These are phyloP conservation scores for Anhinga rufa DNA, from an alignment of 2,113 vertebrate genomes.

Conservation along the genomic window DNA sequence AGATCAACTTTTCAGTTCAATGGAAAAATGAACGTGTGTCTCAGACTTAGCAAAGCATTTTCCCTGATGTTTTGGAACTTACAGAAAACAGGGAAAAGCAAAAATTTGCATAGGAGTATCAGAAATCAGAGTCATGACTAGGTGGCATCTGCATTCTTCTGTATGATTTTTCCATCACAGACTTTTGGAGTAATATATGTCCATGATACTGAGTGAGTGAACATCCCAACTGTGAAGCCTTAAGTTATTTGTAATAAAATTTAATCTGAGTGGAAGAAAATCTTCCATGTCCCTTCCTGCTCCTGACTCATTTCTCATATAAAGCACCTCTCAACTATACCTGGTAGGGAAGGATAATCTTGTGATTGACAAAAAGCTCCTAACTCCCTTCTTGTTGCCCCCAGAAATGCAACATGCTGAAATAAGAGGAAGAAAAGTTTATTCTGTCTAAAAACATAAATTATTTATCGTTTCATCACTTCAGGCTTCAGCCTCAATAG, in stretches of 20 bases:
- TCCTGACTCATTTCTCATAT: neutral
- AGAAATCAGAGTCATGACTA: neutral
- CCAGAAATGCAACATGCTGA: neutral
- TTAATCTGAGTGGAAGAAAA: neutral
- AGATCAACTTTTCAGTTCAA: neutral
- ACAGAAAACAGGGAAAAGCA: neutral
- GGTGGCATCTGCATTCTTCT: neutral
- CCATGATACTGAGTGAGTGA: neutral
- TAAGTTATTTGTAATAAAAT: neutral
- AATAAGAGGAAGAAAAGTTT: neutral
- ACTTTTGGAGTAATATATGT: neutral
- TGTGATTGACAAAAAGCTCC: neutral
- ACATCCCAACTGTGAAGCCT: neutral
- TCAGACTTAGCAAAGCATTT: neutral
- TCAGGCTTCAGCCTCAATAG: neutral
- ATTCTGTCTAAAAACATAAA: neutral
- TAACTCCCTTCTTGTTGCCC: neutral
- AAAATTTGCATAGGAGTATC: neutral
- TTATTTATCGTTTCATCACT: neutral
- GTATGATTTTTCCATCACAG: neutral
- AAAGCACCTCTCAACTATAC: neutral
- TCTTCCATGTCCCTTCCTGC: neutral
- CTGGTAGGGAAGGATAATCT: neutral
- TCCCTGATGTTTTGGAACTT: neutral
- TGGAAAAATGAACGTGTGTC: neutral